These are phyloP conservation scores for Aptenodytes patagonicus DNA, from an alignment of 2,113 vertebrate species.

Conservation along the genomic window DNA sequence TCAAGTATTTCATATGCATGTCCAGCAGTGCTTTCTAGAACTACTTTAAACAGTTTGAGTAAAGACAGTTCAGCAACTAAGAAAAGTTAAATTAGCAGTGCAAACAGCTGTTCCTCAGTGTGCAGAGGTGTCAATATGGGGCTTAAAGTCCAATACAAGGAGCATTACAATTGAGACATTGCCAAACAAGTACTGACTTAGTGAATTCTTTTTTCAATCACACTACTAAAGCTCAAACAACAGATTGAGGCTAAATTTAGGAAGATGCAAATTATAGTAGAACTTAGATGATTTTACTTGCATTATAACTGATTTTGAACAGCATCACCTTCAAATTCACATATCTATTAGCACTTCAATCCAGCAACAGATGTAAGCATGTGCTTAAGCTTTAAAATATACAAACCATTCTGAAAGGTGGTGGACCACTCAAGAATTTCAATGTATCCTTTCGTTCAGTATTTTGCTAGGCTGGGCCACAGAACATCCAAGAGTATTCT, in stretches of 20 bases:
- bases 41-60: neutral
- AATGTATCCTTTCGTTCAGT: neutral
- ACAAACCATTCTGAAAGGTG: neutral
- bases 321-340: neutral
- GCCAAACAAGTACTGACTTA: neutral
- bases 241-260: neutral
- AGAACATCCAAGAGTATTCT: neutral
- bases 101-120: neutral
- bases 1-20: neutral
- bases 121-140: rapidly evolving
- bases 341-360: neutral
- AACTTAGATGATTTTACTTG: neutral
- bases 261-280: neutral
- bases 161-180: neutral
- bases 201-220: neutral
- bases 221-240: neutral
- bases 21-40: neutral
- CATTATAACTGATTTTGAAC: neutral
- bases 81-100: neutral
- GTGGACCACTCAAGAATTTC: neutral
- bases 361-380: neutral
- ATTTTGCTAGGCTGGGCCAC: neutral
- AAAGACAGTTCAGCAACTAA: neutral
- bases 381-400: neutral
- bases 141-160: neutral